A percentile compares a stretch with the other conserved stretches of the same genome.
Conservation (phyloP, 92 coral and sea anemone species). For the Umimayanthus chanpuru region DNA sequence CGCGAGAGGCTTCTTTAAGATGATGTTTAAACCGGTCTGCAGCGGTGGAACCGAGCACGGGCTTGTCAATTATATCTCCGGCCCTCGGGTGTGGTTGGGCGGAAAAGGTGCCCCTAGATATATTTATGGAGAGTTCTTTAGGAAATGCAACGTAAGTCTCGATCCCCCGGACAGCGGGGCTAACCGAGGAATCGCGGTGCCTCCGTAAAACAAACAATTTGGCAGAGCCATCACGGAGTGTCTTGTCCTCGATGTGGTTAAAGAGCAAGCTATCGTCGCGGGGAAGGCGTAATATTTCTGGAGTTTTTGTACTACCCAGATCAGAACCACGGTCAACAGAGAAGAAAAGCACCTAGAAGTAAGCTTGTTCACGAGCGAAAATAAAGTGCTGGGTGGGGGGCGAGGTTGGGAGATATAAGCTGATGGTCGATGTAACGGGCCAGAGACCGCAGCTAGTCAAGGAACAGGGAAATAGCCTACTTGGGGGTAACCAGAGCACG, state of each 20-base stretch:
- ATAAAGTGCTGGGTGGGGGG: slow-evolving; percentile 51
- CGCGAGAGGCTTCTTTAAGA: slow-evolving; percentile 56
- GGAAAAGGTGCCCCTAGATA: slow-evolving; percentile 64
- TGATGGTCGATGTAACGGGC: slow-evolving; percentile 39
- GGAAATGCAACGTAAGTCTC: slow-evolving; percentile 60
- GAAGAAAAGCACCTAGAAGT: slow-evolving; percentile 66
- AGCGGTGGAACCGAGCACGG: slow-evolving; percentile 58
- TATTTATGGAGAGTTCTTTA: no score
- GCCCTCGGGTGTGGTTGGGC: slow-evolving; percentile 57
- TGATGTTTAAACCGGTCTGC: slow-evolving; percentile 54
- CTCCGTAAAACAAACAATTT: slow-evolving; percentile 65
- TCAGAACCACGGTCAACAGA: slow-evolving; percentile 64
- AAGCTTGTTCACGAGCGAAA: slow-evolving; percentile 59
- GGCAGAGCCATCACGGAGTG: slow-evolving; percentile 64
- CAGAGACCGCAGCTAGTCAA: slow-evolving; percentile 54
- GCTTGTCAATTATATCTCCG: slow-evolving; percentile 58
- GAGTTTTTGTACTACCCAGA: slow-evolving; percentile 46
- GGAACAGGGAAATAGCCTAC: slow-evolving; percentile 61
- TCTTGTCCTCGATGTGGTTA: slow-evolving; percentile 67
- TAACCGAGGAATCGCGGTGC: slow-evolving; percentile 57
- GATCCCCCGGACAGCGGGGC: no score
- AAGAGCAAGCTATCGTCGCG: slow-evolving; percentile 65
- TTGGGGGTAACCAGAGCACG: slow-evolving; percentile 59
- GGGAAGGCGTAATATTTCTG: slow-evolving; percentile 67
- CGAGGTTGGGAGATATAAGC: slow-evolving; percentile 41